These are phyloP conservation scores for Oryzias woworae DNA, from an alignment of 2,113 vertebrate species.

Conservation along the genomic window DNA sequence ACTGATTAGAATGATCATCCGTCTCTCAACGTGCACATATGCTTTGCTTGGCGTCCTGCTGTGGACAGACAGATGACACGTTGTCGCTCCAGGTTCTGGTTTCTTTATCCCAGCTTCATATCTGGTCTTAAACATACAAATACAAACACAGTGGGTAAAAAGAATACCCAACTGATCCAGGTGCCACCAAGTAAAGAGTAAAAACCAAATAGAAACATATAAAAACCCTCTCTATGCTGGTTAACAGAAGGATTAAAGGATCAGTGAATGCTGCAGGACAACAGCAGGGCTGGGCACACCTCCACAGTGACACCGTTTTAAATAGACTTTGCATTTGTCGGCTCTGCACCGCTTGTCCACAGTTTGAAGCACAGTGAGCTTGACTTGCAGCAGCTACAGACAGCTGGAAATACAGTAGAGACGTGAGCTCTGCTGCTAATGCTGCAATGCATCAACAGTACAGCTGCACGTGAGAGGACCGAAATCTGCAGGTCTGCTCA, in stretches of 20 bases:
- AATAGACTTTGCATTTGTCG: conserved; percentile 44
- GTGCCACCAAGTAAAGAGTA: conserved; percentile 13
- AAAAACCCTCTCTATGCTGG: neutral
- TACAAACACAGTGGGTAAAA: conserved; percentile 6
- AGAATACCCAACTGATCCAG: neutral
- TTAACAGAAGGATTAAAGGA: conserved; percentile 6
- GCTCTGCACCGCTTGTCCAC: conserved; percentile 39
- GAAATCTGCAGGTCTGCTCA: no score
- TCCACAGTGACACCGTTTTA: conserved; percentile 20
- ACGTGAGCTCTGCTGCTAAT: conserved; percentile 30
- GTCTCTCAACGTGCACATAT: conserved; percentile 35
- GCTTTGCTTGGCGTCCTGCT: conserved; percentile 38
- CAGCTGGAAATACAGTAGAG: conserved; percentile 46
- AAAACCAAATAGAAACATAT: neutral
- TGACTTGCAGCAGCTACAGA: conserved; percentile 16
- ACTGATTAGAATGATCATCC: neutral
- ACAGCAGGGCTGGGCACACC: neutral
- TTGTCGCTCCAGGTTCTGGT: conserved; percentile 36
- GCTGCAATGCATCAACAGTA: neutral
- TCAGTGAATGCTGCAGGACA: conserved; percentile 10
- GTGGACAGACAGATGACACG: conserved; percentile 57
- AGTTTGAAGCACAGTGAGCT: conserved; percentile 40
- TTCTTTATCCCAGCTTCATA: conserved; percentile 38
- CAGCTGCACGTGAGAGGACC: neutral
- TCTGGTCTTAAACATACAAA: conserved; percentile 10